Percentiles rank a stretch among this genome's conserved stretches.
Conservation (phyloP, 2,797 vertebrate species). For the Pampus argenteus region DNA sequence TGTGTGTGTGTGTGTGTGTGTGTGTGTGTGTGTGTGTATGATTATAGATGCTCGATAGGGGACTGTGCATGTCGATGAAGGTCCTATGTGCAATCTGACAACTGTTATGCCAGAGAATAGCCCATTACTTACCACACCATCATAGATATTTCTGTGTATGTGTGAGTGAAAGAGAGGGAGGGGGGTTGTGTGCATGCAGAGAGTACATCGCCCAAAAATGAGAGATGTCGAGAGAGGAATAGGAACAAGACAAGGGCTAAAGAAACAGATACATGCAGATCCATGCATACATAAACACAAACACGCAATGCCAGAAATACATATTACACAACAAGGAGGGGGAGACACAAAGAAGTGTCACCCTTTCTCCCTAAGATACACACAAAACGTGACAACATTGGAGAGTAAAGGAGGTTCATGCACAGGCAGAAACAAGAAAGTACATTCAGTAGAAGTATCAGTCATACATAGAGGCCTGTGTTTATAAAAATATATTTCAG, state of each 20-base stretch:
- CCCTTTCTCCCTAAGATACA: not conserved
- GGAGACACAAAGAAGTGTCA: not conserved
- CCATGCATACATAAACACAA: not conserved
- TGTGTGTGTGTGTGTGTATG: conserved; percentile 28
- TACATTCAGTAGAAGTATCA: too few relatives aligned
- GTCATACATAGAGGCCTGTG: too few relatives aligned
- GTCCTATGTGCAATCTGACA: conserved; percentile 57
- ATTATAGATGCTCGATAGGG: conserved; percentile 26
- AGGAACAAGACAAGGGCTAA: not conserved
- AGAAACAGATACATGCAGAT: not conserved
- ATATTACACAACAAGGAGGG: not conserved
- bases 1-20: not conserved
- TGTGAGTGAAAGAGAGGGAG: conserved; percentile 5
- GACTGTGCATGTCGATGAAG: conserved; percentile 38
- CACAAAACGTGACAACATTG: not conserved
- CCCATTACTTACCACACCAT: conserved; percentile 36
- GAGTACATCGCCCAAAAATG: not conserved
- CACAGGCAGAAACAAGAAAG: not conserved
- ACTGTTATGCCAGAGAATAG: conserved; percentile 44
- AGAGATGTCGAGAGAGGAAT: not conserved
- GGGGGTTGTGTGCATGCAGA: conserved; percentile 2
- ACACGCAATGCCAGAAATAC: not conserved
- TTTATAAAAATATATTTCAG: not conserved
- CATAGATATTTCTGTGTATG: conserved; percentile 2
- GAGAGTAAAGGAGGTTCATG: not conserved